phyloP scores from a whole-genome alignment of 2,797 vertebrate genomes.

The Enteromius thamalakanensis region DNA sequence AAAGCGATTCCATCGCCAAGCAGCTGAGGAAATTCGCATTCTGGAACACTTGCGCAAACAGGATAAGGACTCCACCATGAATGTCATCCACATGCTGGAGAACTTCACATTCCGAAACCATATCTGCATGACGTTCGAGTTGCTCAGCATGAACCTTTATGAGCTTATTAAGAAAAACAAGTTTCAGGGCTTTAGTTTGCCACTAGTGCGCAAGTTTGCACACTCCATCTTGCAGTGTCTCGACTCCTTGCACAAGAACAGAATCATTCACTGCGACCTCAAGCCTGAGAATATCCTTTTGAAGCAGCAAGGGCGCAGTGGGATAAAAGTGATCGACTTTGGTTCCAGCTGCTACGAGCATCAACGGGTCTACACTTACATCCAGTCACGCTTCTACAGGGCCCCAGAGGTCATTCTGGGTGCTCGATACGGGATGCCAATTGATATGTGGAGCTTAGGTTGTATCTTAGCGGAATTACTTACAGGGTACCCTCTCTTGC shows the following conservation, averaged over 20 bases:
- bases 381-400: slow-evolving; percentile 97
- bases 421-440: slow-evolving; percentile 96
- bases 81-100: slow-evolving; percentile 99
- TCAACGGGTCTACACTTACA: slow-evolving; percentile 98
- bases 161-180: slow-evolving; percentile 99
- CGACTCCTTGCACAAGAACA: slow-evolving; percentile 95
- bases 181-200: slow-evolving; percentile 99
- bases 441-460: slow-evolving; percentile 99
- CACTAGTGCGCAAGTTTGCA: slow-evolving; percentile 97
- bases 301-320: slow-evolving; percentile 97
- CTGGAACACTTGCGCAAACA: slow-evolving; percentile 96
- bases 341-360: slow-evolving; percentile 98
- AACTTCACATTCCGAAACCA: slow-evolving; percentile 98
- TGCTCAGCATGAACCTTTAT: slow-evolving; percentile 99
- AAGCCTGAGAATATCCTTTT: slow-evolving; percentile 98
- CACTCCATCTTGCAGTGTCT: slow-evolving; percentile 98
- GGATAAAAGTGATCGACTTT: slow-evolving; percentile 99
- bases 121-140: slow-evolving; percentile 99
- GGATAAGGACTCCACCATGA: slow-evolving; percentile 97
- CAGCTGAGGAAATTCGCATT: slow-evolving; percentile 97
- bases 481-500: slow-evolving; percentile 93
- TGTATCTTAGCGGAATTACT: slow-evolving; percentile 97
- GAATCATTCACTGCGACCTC: slow-evolving; percentile 99
- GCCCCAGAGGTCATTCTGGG: slow-evolving; percentile 98
- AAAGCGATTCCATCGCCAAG: slow-evolving; percentile 98